A percentile compares a stretch with the other conserved stretches of the same genome.
These are phyloP conservation scores for Danaus chrysippus DNA, from an alignment of 2,888 invertebrate species.

Conservation along the genomic window DNA sequence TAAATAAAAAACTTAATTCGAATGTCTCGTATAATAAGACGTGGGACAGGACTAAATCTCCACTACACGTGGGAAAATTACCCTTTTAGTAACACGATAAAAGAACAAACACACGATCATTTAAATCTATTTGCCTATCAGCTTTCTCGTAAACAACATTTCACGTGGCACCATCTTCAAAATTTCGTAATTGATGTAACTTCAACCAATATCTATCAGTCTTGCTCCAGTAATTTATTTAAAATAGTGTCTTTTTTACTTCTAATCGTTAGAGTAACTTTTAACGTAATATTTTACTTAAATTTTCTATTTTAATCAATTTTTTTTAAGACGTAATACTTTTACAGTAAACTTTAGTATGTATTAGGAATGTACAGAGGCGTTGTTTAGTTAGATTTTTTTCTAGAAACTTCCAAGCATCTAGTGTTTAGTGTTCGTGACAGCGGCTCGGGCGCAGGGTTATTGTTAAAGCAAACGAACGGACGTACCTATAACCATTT, in stretches of 20 bases:
- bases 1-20: constrained; percentile 5
- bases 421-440: constrained; percentile 73
- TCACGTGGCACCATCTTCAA: constrained; percentile 10
- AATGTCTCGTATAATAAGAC: constrained; percentile 2
- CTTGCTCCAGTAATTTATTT: constrained; percentile 11
- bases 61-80: constrained; percentile 55
- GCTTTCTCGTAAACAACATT: constrained; percentile 44
- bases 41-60: constrained; percentile 38
- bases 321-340: too few species aligned
- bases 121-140: constrained; percentile 41
- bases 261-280: too few species aligned
- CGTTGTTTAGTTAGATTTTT: constrained; percentile 35
- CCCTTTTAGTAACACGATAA: constrained; percentile 39
- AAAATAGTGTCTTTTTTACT: constrained; percentile 9
- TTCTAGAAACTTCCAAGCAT: constrained; percentile 39
- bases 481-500: constrained; percentile 69
- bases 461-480: constrained; percentile 75
- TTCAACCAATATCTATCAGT: constrained; percentile 9
- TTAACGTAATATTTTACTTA: too few species aligned
- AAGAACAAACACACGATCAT: constrained; percentile 53
- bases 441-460: constrained; percentile 60
- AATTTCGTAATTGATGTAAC: constrained; percentile 12
- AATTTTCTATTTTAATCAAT: too few species aligned
- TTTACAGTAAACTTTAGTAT: too few species aligned
- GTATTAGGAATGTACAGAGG: neutral